Base-by-base conservation (phyloP, 1,140 invertebrate genomes). In the Leptoteleia sp. region DNA sequence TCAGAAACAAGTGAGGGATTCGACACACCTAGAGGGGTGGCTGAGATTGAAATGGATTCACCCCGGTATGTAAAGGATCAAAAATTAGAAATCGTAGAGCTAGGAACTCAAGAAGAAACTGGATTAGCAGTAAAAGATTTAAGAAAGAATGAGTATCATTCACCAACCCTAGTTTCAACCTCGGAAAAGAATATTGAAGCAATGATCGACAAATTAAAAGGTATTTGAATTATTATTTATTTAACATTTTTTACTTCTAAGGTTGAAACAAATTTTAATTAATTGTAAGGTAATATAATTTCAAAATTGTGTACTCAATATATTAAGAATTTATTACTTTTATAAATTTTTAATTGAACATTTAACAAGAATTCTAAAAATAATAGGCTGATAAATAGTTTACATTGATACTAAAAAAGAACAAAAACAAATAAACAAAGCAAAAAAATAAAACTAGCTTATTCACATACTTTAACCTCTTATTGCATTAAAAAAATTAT, bases 141-240 rank as follows among this genome's bases (percentile, higher is more conserved):
- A 19, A 77, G 50, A 67, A 87, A 86, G n/a, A 73, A 65, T 11
- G 84, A 86, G 13, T 85, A 83, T 37, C 82, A 83, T 19, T 67
- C 83, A 1, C 40, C 79, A 0, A 61, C 82, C 0, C 73, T 83
- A 9, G 80, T 84, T 40, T 64, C 82, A 0, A 83, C 82, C 3
- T 84, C 87, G 0, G 89, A 90, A 40, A 88, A 87, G 15, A 88
- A 89, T 35, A 87, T 90, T 17, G 82, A 86, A 57, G 75, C 84
- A 3, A 89, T 88, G 86, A 89, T 90, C 12, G 82, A 88, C 13
- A 88, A 90, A 54, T 77, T 90, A 22, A 84, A 85, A 87, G 88
- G 88, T 89, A 88, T 48, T 27, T 57, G 67, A 17, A 31, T 16
- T 33, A 11, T 70, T 71, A 40, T 19, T 17, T 45, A 17, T 15